phyloP scores from a whole-genome alignment of 2,797 vertebrate genomes.

The Girardinus metallicus region DNA sequence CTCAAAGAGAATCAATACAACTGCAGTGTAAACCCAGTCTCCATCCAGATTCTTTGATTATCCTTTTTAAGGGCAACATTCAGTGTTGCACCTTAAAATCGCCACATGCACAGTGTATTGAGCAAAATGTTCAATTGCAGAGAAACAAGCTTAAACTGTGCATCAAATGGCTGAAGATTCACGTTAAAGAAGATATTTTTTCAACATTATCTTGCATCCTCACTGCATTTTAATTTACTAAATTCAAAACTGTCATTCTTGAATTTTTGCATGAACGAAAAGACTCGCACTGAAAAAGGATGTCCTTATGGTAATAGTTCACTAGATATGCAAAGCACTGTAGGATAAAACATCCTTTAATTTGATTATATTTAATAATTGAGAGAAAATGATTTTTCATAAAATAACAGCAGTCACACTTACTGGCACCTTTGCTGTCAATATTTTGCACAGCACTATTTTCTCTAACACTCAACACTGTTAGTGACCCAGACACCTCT shows the following conservation, averaged over 20 bases:
- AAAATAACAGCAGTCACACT: background rate
- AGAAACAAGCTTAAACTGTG: background rate
- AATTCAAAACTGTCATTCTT: background rate
- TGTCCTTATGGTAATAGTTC: background rate
- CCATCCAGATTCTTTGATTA: slow-evolving; percentile 2
- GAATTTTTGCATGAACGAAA: background rate
- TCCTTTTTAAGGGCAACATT: slow-evolving; percentile 6
- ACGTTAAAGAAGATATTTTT: background rate
- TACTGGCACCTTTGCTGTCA: background rate
- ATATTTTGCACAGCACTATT: background rate
- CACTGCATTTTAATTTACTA: background rate
- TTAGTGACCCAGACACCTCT: background rate
- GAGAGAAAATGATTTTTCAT: background rate
- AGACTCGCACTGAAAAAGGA: background rate
- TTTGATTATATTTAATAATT: background rate
- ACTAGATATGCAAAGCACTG: background rate
- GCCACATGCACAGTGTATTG: background rate
- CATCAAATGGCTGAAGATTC: background rate
- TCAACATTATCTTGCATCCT: background rate
- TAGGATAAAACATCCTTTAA: background rate
- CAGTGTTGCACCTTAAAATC: background rate
- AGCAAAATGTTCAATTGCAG: background rate
- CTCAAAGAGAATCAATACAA: slow-evolving; percentile 7
- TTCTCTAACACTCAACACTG: background rate
- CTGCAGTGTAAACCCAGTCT: background rate